Conservation (phyloP, 2,888 invertebrate species). For the Prenolepis imparis region DNA sequence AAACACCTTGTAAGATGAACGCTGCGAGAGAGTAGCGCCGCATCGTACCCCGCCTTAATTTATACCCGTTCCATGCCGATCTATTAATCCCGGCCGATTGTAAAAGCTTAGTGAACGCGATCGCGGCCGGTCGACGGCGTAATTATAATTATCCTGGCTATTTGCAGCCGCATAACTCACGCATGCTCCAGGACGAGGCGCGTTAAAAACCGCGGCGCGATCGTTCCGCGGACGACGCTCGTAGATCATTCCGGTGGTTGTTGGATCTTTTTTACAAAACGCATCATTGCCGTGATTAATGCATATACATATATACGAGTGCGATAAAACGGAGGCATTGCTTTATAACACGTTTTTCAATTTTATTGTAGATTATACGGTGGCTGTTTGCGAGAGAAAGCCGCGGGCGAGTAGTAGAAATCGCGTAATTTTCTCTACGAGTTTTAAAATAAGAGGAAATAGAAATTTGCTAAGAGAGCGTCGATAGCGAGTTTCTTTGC, state of each 20-base stretch:
- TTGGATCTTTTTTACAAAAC: constrained; percentile 3
- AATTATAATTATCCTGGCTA: constrained; percentile 52
- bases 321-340: constrained; percentile 17
- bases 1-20: constrained; percentile 45
- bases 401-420: constrained; percentile 3
- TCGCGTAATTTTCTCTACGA: neutral
- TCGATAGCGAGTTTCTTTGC: neutral
- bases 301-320: neutral
- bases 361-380: constrained; percentile 28
- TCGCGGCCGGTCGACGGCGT: constrained; percentile 33
- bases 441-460: constrained; percentile 23
- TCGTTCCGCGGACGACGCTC: constrained; percentile 39
- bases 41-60: constrained; percentile 45
- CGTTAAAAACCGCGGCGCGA: constrained; percentile 37
- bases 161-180: constrained; percentile 51
- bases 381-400: constrained; percentile 23
- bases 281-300: constrained; percentile 30
- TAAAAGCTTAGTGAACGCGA: constrained; percentile 46
- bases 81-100: constrained; percentile 48
- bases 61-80: constrained; percentile 44
- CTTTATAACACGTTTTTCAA: constrained; percentile 31
- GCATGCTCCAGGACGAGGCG: neutral
- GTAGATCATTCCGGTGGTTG: constrained; percentile 36
- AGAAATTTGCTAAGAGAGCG: neutral
- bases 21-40: constrained; percentile 21